A percentile compares a stretch with the other conserved stretches of the same genome.
Evolutionary conservation across 2,113 vertebrate genomes (phyloP).

Genomic region (Mustelus asterias): DNA sequence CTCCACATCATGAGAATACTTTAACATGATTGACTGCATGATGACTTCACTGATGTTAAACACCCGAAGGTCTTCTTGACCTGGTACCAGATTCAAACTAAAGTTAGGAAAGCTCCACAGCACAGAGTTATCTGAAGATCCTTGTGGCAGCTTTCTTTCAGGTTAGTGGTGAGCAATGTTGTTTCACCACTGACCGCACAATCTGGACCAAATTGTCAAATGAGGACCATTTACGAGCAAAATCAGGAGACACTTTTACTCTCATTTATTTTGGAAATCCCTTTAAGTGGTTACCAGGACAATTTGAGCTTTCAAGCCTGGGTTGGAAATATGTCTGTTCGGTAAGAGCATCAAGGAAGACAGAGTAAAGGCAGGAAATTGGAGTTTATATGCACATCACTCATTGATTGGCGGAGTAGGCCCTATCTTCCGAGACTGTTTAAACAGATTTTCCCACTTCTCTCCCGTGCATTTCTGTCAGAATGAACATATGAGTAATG

Average conservation of each 20-base stretch:
- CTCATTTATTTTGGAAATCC: not conserved
- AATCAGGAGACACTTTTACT: not conserved
- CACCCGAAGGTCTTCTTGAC: not conserved
- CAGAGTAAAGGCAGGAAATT: not conserved
- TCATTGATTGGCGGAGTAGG: not conserved
- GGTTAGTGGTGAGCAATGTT: not conserved
- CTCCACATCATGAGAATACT: not conserved
- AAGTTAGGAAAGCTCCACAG: not conserved
- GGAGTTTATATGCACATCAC: too few relatives aligned
- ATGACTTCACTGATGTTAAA: not conserved
- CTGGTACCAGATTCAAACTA: not conserved
- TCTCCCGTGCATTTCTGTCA: not conserved
- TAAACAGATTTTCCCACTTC: not conserved
- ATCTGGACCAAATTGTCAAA: not conserved
- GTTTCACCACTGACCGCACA: not conserved
- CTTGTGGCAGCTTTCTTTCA: not conserved
- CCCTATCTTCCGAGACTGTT: not conserved
- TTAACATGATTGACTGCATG: not conserved
- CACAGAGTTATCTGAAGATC: not conserved
- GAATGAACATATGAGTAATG: not conserved
- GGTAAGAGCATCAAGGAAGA: not conserved
- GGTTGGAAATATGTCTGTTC: not conserved
- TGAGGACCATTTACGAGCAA: not conserved
- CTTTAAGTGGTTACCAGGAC: not conserved
- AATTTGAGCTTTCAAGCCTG: not conserved